Percentiles rank a stretch among this genome's conserved stretches.
These are phyloP conservation scores for Idaea aversata DNA, from an alignment of 2,888 invertebrate genomes.

Conservation along the genomic window DNA sequence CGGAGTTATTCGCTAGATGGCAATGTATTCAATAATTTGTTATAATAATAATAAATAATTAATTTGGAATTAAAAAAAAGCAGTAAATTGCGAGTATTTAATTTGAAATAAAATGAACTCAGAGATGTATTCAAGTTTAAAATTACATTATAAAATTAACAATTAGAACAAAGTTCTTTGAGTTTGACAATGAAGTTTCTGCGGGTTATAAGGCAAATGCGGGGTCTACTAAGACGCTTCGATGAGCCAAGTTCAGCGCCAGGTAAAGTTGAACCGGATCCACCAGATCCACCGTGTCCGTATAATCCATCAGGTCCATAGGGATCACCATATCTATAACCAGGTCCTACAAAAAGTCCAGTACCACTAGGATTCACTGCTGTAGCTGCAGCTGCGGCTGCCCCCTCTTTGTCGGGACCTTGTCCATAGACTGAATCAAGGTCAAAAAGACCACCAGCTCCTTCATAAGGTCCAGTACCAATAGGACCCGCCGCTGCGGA, in stretches of 20 bases:
- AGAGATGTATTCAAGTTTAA: conserved; percentile 53
- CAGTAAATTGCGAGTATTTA: conserved; percentile 47
- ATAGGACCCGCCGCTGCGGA: too few relatives aligned
- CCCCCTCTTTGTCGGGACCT: background rate
- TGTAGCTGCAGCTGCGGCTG: conserved; percentile 9
- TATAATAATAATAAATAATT: too few relatives aligned
- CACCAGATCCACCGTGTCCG: conserved; percentile 3
- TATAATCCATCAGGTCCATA: conserved; percentile 1
- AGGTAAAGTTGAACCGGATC: conserved; percentile 2
- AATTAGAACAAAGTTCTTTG: conserved; percentile 45
- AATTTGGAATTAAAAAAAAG: too few relatives aligned
- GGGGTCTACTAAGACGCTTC: conserved; percentile 39
- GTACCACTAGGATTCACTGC: conserved; percentile 9
- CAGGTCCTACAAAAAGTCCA: conserved; percentile 8
- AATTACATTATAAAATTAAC: conserved; percentile 34
- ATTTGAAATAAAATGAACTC: conserved; percentile 30
- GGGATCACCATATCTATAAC: conserved; percentile 12
- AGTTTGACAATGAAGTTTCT: conserved; percentile 53
- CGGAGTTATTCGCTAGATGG: too few relatives aligned
- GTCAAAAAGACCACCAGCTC: conserved; percentile 7
- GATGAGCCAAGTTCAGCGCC: conserved; percentile 11
- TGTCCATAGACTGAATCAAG: background rate
- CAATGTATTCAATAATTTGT: too few relatives aligned
- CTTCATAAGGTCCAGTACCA: too few relatives aligned
- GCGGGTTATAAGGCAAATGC: conserved; percentile 51